Base-by-base conservation (phyloP, 2,888 invertebrate genomes). In the Acleris emargana region DNA sequence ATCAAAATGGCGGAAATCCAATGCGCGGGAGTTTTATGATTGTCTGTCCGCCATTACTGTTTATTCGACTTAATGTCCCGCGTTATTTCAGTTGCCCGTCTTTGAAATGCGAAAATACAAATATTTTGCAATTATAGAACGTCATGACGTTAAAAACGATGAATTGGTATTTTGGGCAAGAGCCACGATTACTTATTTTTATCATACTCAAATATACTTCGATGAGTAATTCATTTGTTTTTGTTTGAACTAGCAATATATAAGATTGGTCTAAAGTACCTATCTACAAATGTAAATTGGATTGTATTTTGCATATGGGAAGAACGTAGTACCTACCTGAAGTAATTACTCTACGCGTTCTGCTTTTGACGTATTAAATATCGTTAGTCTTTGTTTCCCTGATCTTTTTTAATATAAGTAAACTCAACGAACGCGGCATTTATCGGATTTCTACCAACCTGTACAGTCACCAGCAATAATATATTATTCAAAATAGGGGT, bases 1-100 rank as follows among this genome's bases (percentile, higher is more conserved):
- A 88, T 89, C 86, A 87, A 81, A 81, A 88, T 87, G 82, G 86
- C 83, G 87, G 84, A 86, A 85, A 83, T 80, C 81, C 74, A 73
- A 62, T 76, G 80, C 82, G 82, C 82, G 80, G 76, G 80, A 81
- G 80, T 84, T 89, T 86, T 87, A 86, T 82, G 82, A 84, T 82
- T 80, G 82, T 80, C 81, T 73, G 72, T 68, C 64, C 67, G 72
- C 71, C 69, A 69, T 72, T 66, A 78, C 75, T 79, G 79, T 80
- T 78, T 78, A 77, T 79, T 75, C 73, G 51, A 71, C 22, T 60
- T 47, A 47, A 38, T 59, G 57, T 61, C 60, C 59, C 43, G 42
- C 53, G 60, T 60, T 61, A 66, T 66, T 66, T 66, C 60, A 51
- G 66, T 51, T 61, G 38, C 22, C 51, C 45, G 54, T 25, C 54